Evolutionary conservation across 2,888 invertebrate species (phyloP), one percentile per base, ranked within the genome.

Genomic region (Temnothorax unifasciatus): DNA sequence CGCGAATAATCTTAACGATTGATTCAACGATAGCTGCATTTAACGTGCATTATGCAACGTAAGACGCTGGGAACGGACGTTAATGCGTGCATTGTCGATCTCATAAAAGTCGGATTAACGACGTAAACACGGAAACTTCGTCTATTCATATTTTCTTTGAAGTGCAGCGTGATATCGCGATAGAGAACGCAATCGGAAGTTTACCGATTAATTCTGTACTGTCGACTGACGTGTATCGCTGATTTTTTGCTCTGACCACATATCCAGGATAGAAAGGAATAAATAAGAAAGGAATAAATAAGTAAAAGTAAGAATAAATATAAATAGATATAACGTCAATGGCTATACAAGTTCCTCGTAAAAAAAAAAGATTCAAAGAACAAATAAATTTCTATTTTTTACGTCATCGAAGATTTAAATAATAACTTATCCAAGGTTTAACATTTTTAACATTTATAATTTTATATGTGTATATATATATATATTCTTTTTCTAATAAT

Each of bases 11-110:
- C 38, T 66, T 18, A 52, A 52, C 25, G 18, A 52, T 76, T 38
- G 38, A 76, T 52, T 76, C 38, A 76, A 34, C 15, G 13, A 52
- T 34, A 47, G 18, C 8, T 41, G 71, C 44, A 47, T 73, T 73
- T 52, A 71, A 59, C 5, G 9, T 21, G 5, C 21, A 47, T 61
- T 76, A 52, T 52, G 38, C 66, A 76, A 38, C 34, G 5, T 34
- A 6, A 47, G 34, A 38, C 8, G 13, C 38, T 5, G 61, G 61
- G 21, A 75, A 63, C 21, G 34, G 15, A 75, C 34, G 21, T 3
- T 47, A 52, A 38, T 8, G 44, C 25, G 25, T 13, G 9, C 13
- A n/a, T 1, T 21, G 11, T 38, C 5, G 52, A 52, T 76, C 1
- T 76, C 25, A 21, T 47, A 38, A 75, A 75, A 15, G 18, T 25